Evolutionary conservation across 2,113 vertebrate genomes (phyloP).

Genomic region (Vicugna pacos): DNA sequence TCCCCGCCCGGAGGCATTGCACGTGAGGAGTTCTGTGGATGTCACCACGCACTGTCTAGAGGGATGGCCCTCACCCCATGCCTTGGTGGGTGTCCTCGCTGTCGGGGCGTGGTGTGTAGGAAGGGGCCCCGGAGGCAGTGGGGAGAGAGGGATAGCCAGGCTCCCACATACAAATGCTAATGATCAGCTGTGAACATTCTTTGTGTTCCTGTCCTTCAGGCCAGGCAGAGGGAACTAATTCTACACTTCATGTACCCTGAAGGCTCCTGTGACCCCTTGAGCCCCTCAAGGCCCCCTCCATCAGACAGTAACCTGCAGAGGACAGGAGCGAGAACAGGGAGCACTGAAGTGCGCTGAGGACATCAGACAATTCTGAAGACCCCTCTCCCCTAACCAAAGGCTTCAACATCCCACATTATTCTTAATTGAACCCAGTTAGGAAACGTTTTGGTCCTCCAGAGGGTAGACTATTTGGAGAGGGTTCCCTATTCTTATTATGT

Average conservation of each 20-base stretch:
- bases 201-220: neutral
- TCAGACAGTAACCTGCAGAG: neutral
- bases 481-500: neutral
- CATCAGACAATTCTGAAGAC: neutral
- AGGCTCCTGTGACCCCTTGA: neutral
- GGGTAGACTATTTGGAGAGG: neutral
- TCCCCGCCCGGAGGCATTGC: neutral
- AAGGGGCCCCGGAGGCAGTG: neutral
- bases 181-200: too few relatives aligned
- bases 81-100: neutral
- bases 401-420: neutral
- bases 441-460: neutral
- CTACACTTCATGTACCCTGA: fast-evolving
- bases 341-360: neutral
- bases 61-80: neutral
- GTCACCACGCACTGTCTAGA: fast-evolving
- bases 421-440: neutral
- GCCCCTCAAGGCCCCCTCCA: too few relatives aligned
- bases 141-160: neutral
- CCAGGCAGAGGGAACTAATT: neutral
- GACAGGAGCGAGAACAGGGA: neutral
- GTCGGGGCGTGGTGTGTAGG: neutral
- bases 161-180: neutral
- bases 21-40: neutral
- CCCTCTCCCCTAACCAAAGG: too few relatives aligned